Percentiles rank a stretch among this genome's conserved stretches.
phyloP scores from a whole-genome alignment of 2,888 invertebrate species.

The Thereva nobilitata region DNA sequence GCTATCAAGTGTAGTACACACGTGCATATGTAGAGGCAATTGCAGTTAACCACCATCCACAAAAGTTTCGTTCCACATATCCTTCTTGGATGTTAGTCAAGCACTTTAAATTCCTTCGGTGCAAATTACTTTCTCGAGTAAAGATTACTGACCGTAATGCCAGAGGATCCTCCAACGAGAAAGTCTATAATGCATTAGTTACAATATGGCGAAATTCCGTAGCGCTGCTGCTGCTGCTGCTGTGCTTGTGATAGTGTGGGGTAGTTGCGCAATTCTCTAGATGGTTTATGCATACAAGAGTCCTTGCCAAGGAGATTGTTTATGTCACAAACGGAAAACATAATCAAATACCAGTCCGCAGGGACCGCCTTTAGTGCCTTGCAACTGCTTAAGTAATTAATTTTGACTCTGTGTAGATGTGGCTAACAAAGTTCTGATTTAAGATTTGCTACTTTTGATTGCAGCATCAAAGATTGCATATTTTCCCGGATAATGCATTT shows the following conservation, averaged over 20 bases:
- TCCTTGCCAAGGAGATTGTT: not conserved
- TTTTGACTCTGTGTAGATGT: conserved; percentile 13
- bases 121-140: conserved; percentile 14
- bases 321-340: conserved; percentile 13
- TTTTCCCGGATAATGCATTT: too few relatives aligned
- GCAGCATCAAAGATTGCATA: too few relatives aligned
- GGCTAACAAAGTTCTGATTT: conserved; percentile 4
- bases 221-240: too few relatives aligned
- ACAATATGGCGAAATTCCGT: too few relatives aligned
- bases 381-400: conserved; percentile 29
- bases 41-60: not conserved
- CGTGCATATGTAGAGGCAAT: not conserved
- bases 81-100: conserved; percentile 7
- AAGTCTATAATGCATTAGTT: too few relatives aligned
- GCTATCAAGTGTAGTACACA: not conserved
- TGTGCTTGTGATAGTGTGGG: too few relatives aligned
- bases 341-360: conserved; percentile 19
- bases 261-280: too few relatives aligned
- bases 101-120: conserved; percentile 25
- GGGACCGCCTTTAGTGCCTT: conserved; percentile 10
- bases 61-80: not conserved
- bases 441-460: not conserved
- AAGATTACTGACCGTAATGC: conserved; percentile 25
- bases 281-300: too few relatives aligned
- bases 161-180: conserved; percentile 15